Percentiles rank a stretch among this genome's conserved stretches.
Evolutionary conservation across 1,140 invertebrate species (phyloP).

Genomic region (Protaetia brevitarsis): DNA sequence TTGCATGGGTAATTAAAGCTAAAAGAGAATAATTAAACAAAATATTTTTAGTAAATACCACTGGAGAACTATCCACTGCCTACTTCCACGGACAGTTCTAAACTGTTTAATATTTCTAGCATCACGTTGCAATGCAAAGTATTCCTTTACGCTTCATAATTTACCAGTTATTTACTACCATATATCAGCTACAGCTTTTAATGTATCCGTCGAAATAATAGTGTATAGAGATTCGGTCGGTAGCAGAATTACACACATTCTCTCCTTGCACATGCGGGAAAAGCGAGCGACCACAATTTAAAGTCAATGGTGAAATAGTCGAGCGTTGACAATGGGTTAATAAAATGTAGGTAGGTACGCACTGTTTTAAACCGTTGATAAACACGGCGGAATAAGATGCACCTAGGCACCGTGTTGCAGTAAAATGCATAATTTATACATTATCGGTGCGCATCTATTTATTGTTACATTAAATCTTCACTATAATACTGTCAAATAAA

Average conservation of each 20-base stretch:
- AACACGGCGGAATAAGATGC: slow-evolving; percentile 2
- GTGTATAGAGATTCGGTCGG: background rate
- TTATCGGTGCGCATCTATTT: slow-evolving; percentile 10
- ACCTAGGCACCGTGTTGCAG: background rate
- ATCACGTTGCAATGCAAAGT: no score
- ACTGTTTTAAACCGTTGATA: background rate
- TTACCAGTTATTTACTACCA: no score
- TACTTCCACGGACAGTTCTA: no score
- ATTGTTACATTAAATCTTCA: slow-evolving; percentile 16
- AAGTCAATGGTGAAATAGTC: background rate
- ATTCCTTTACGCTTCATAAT: no score
- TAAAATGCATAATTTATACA: slow-evolving; percentile 16
- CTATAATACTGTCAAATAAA: slow-evolving; percentile 14
- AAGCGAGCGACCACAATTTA: background rate
- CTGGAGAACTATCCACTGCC: no score
- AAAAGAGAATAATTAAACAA: no score
- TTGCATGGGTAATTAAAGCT: no score
- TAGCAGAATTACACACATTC: background rate
- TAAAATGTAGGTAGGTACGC: no score
- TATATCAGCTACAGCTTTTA: no score
- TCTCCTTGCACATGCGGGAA: no score
- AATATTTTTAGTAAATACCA: no score
- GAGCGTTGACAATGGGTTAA: slow-evolving; percentile 9
- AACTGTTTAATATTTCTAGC: no score
- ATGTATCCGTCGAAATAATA: slow-evolving; percentile 8